Conservation (phyloP, 1,140 invertebrate species). For the Teleopsis dalmanni region DNA sequence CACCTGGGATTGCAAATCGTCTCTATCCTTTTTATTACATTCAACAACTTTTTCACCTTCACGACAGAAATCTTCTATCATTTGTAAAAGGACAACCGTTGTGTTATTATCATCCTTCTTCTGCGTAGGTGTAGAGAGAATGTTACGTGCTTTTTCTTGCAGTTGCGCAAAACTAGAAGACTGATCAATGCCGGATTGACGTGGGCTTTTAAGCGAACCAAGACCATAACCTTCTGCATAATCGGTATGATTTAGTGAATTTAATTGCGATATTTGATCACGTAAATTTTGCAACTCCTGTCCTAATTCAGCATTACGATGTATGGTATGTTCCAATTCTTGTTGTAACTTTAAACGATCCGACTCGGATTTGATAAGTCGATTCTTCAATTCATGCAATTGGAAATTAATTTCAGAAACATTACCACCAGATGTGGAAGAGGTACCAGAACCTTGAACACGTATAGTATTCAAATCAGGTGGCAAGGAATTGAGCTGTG, state of each 20-base stretch:
- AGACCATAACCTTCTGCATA: slow-evolving; percentile 52
- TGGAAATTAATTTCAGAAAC: slow-evolving; percentile 40
- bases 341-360: slow-evolving; percentile 52
- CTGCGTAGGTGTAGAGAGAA: slow-evolving; percentile 41
- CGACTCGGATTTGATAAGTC: slow-evolving; percentile 47
- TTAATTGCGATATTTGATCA: slow-evolving; percentile 46
- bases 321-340: slow-evolving; percentile 49
- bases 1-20: slow-evolving; percentile 68
- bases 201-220: slow-evolving; percentile 21
- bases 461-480: slow-evolving; percentile 29
- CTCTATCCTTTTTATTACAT: slow-evolving; percentile 54
- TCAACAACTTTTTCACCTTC: slow-evolving; percentile 58
- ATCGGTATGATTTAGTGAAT: slow-evolving; percentile 49
- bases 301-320: slow-evolving; percentile 49
- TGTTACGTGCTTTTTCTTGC: slow-evolving; percentile 47
- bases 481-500: slow-evolving; percentile 27
- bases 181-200: slow-evolving; percentile 16
- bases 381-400: slow-evolving; percentile 45
- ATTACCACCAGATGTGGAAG: slow-evolving; percentile 11
- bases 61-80: slow-evolving; percentile 55
- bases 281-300: slow-evolving; percentile 50
- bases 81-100: slow-evolving; percentile 45
- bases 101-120: slow-evolving; percentile 39
- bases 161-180: slow-evolving; percentile 37
- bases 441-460: slow-evolving; percentile 1